phyloP scores from a whole-genome alignment of 2,113 vertebrate genomes.

The Triplophysa dalaica region DNA sequence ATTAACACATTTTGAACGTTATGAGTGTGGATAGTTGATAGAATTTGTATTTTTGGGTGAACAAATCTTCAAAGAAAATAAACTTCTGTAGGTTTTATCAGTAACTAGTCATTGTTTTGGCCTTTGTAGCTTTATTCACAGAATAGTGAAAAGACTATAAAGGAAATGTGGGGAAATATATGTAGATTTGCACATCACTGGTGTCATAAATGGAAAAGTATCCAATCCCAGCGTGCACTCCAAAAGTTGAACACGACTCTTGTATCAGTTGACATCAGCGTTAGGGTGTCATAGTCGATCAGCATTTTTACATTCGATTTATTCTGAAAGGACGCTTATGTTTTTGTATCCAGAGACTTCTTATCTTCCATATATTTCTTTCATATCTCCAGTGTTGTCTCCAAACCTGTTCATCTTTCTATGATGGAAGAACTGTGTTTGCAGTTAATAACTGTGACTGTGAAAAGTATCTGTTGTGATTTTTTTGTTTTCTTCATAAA shows the following conservation, averaged over 20 bases:
- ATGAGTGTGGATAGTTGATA: too few species aligned
- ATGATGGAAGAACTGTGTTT: slow-evolving; percentile 16
- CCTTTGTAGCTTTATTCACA: too few species aligned
- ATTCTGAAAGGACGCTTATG: slow-evolving; percentile 13
- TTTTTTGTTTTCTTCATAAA: too few species aligned
- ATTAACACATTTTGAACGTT: too few species aligned
- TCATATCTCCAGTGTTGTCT: slow-evolving; percentile 25
- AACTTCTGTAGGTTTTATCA: too few species aligned
- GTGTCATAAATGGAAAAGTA: not conserved
- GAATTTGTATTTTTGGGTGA: too few species aligned
- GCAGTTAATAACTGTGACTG: not conserved
- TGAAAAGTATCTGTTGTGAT: too few species aligned
- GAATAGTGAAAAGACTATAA: too few species aligned
- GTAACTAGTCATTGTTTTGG: not conserved
- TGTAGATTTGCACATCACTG: not conserved
- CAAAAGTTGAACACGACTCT: not conserved
- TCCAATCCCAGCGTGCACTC: not conserved
- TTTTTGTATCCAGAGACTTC: slow-evolving; percentile 26
- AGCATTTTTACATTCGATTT: slow-evolving; percentile 32
- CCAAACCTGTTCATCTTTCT: slow-evolving; percentile 14
- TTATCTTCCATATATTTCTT: slow-evolving; percentile 2
- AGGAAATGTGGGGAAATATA: too few species aligned
- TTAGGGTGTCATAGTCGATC: not conserved
- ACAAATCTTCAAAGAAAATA: too few species aligned
- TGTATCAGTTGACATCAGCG: not conserved